Evolutionary conservation across 2,888 invertebrate species (phyloP), one percentile per base, ranked within the genome.

Genomic region (Torymus texanus): DNA sequence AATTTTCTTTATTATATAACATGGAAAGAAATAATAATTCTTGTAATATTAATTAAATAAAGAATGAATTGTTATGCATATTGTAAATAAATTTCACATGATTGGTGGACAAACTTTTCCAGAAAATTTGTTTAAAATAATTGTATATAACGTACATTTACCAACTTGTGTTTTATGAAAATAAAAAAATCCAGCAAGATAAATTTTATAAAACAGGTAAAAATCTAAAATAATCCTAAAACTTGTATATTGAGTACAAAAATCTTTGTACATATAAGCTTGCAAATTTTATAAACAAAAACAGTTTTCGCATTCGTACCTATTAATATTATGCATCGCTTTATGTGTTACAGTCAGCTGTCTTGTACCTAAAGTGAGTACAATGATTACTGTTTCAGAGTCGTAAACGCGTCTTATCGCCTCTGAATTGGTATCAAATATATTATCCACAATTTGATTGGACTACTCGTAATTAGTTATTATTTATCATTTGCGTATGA

Each of bases 391-490:
- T 83, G 81, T 84, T 84, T 76, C 74, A 83, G 83, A 84, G 84
- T 85, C 73, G 82, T 83, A 85, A 85, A 80, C 81, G 68, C 83
- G 83, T 81, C 83, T 83, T 84, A 85, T 73, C 79, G 84, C 84
- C 82, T 83, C 85, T 83, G 81, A 83, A 83, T 86, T 85, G 74
- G 87, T 88, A 89, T 88, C 87, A 87, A 88, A 88, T 88, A 88
- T 88, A 87, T 88, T 86, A 87, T 84, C 84, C 87, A 85, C 85
- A 86, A 85, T 87, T 88, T 88, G 86, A 88, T 88, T 87, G 84
- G 85, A 85, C 87, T 88, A 87, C 84, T 87, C 83, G 82, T 86
- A 82, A 78, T 86, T 82, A 84, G 78, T 85, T 84, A 84, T 83
- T 83, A 81, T 85, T 86, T 84, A 82, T 82, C 83, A 81, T 83